phyloP scores from a whole-genome alignment of 2,888 invertebrate genomes.

The Enchytraeus crypticus region DNA sequence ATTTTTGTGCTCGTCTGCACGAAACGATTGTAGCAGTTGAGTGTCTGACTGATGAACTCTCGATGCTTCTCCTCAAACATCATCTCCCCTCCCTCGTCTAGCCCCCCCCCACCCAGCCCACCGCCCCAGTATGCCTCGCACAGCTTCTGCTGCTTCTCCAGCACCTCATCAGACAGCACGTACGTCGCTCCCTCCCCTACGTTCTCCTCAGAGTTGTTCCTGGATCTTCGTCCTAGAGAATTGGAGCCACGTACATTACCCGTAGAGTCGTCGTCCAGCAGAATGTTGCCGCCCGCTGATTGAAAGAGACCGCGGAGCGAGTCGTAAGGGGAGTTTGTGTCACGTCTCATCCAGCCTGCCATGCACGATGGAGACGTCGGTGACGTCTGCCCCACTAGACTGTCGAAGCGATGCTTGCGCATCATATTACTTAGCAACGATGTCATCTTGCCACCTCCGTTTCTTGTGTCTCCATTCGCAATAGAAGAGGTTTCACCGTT shows the following conservation, averaged over 20 bases:
- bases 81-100: neutral
- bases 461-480: no score
- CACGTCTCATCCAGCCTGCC: neutral
- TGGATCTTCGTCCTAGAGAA: no score
- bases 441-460: no score
- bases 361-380: no score
- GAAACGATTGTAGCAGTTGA: neutral
- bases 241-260: no score
- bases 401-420: no score
- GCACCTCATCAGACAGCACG: neutral
- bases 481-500: no score
- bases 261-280: no score
- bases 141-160: neutral
- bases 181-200: neutral
- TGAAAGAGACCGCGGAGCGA: no score
- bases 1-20: conserved; percentile 4
- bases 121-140: neutral
- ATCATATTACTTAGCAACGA: no score
- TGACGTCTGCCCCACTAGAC: no score
- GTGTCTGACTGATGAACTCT: neutral
- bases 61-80: conserved; percentile 7
- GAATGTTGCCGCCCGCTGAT: no score
- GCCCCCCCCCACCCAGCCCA: neutral
- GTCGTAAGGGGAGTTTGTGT: conserved; percentile 7
- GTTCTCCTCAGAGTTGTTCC: neutral